Base-by-base conservation (phyloP, 2,888 invertebrate genomes). In the Rhagonycha fulva region DNA sequence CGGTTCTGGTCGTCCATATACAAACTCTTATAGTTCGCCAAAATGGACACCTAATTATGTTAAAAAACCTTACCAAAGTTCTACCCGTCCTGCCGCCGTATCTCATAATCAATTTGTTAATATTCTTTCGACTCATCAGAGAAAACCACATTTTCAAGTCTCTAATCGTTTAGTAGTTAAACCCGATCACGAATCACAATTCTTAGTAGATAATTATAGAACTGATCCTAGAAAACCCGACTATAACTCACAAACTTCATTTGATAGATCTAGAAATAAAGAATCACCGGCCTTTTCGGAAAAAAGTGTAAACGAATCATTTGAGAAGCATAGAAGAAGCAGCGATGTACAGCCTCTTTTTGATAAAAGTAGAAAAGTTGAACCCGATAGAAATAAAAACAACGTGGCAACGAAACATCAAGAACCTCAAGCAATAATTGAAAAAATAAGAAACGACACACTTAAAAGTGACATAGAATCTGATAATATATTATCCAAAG, bases 31-130 rank as follows among this genome's bases (percentile, higher is more conserved):
- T 10, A 10, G 47, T 10, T 61, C 72, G 2, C 26, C 69, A 9
- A 62, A 72, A 23, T 87, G 86, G 86, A 80, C 84, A 9, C 84
- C 85, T 4, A 84, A 83, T 66, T 79, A 81, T 63, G 67, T 71
- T 5, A 76, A 77, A 74, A 68, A 76, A 14, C 76, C 81, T 0
- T 83, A 82, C 63, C 77, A 83, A n/a, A 78, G 79, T 10, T 82
- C 86, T 4, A 76, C 82, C 1, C 77, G 84, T 69, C 82, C 82
- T 2, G 82, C 83, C 23, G 82, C 83, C 0, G 83, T 86, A 1
- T 82, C 82, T 0, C 87, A 87, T 75, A 84, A 83, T 66, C 87
- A 87, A 75, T 85, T 86, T 47, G 83, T 86, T 0, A 81, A 82
- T 28, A 61, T 68, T 14, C 19, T n/a, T 12, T 23, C 24, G 3